Percentiles rank a stretch among this genome's conserved stretches.
Evolutionary conservation across 2,888 invertebrate species (phyloP).

Genomic region (Acrobasis suavella): DNA sequence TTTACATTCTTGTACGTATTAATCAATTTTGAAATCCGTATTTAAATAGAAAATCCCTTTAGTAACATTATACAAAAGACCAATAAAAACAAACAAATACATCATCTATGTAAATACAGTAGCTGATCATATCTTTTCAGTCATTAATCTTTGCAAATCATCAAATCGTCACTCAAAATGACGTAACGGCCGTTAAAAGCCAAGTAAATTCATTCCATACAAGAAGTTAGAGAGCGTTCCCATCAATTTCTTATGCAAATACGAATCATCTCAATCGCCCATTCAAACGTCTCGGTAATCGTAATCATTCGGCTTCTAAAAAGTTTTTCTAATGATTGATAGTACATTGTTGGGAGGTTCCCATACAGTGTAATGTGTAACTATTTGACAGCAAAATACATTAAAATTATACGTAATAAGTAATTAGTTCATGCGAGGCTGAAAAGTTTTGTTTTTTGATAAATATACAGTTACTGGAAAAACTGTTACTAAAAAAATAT

Average conservation of each 20-base stretch:
- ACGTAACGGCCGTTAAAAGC: not conserved
- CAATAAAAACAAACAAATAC: not conserved
- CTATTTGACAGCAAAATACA: not conserved
- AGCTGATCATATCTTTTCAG: not conserved
- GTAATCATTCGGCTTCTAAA: constrained; percentile 12
- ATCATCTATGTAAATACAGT: not conserved
- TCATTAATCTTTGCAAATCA: not conserved
- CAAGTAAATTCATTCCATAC: not conserved
- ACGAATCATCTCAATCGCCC: not conserved
- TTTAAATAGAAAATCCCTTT: no score
- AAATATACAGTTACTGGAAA: no score
- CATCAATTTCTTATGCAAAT: constrained; percentile 6
- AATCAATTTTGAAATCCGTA: no score
- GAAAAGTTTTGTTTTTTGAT: no score
- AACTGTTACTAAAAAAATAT: no score
- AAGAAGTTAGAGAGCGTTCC: constrained; percentile 7
- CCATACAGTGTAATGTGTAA: not conserved
- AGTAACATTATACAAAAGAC: no score
- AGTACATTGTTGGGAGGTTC: constrained; percentile 13
- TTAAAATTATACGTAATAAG: not conserved
- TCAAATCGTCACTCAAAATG: not conserved
- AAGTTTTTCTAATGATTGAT: constrained; percentile 9
- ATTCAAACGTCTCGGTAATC: constrained; percentile 11
- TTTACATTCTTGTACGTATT: no score
- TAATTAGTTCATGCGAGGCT: no score